Percentiles rank a stretch among this genome's conserved stretches.
phyloP scores from a whole-genome alignment of 2,888 invertebrate genomes.

The Temnothorax ravouxi region DNA sequence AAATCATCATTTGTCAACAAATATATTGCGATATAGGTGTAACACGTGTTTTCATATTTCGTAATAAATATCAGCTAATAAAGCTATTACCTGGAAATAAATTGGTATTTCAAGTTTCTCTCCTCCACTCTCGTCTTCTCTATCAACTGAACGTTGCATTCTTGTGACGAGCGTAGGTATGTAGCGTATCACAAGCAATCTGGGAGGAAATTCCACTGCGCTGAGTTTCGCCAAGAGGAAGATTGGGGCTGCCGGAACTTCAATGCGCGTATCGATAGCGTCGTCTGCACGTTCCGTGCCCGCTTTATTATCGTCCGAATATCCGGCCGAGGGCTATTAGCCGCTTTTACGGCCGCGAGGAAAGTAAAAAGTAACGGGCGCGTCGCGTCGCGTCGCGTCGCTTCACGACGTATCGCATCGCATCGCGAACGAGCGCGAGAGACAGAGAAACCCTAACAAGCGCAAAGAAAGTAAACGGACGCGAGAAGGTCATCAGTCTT shows the following conservation, averaged over 20 bases:
- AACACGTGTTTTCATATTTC: neutral
- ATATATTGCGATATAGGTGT: neutral
- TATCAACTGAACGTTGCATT: conserved; percentile 21
- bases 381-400: conserved; percentile 23
- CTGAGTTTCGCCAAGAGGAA: conserved; percentile 28
- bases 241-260: conserved; percentile 4
- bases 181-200: conserved; percentile 22
- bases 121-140: neutral
- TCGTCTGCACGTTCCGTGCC: conserved; percentile 53
- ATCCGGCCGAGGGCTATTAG: conserved; percentile 68
- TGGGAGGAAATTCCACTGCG: conserved; percentile 32
- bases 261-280: conserved; percentile 50
- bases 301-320: conserved; percentile 65
- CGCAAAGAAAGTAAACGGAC: conserved; percentile 7
- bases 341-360: conserved; percentile 63
- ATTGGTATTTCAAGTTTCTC: neutral
- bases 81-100: neutral
- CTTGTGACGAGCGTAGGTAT: neutral
- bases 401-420: neutral
- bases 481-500: neutral
- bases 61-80: neutral
- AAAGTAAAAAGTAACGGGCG: conserved; percentile 69
- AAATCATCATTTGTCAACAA: neutral
- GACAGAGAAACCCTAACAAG: conserved; percentile 4
- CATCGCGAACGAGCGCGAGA: conserved; percentile 11